Evolutionary conservation across 23 tunicate species (phyloP).

Genomic region (Phallusia fumigata): DNA sequence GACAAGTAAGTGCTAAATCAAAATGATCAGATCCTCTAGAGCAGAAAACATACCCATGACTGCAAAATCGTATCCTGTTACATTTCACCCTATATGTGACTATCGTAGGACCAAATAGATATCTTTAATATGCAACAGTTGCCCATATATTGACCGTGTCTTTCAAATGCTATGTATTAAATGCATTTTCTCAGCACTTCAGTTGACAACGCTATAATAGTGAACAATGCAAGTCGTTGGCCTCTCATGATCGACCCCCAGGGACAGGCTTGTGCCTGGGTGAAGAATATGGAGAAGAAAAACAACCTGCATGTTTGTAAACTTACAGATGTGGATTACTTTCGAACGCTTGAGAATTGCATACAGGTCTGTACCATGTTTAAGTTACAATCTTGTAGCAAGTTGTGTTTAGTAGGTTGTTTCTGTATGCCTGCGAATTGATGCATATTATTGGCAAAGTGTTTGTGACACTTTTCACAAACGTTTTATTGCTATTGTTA

Average conservation of each 20-base stretch:
- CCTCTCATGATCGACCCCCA: slow-evolving; percentile 94
- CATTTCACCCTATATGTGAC: too few relatives aligned
- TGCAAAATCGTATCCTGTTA: too few relatives aligned
- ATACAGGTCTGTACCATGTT: slow-evolving; percentile 56
- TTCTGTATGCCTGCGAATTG: too few relatives aligned
- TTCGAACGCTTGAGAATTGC: slow-evolving; percentile 84
- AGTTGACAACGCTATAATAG: slow-evolving; percentile 86
- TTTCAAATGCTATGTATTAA: not conserved
- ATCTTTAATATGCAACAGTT: too few relatives aligned
- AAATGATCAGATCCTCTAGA: too few relatives aligned
- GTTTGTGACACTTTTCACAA: too few relatives aligned
- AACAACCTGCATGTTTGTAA: slow-evolving; percentile 84
- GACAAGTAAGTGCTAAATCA: slow-evolving; percentile 49
- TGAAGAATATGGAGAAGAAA: slow-evolving; percentile 83
- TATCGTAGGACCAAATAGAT: too few relatives aligned
- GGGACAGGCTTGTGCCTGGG: slow-evolving; percentile 90
- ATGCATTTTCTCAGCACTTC: slow-evolving; percentile 44
- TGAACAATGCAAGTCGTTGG: slow-evolving; percentile 85
- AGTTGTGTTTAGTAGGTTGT: too few relatives aligned
- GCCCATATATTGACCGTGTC: not conserved
- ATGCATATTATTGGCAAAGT: too few relatives aligned
- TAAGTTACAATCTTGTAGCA: too few relatives aligned
- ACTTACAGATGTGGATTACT: slow-evolving; percentile 64
- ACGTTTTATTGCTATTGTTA: too few relatives aligned
- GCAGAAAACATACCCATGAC: too few relatives aligned